These are phyloP conservation scores for Leucophenga montana DNA, from an alignment of 2,888 invertebrate species.

Conservation along the genomic window DNA sequence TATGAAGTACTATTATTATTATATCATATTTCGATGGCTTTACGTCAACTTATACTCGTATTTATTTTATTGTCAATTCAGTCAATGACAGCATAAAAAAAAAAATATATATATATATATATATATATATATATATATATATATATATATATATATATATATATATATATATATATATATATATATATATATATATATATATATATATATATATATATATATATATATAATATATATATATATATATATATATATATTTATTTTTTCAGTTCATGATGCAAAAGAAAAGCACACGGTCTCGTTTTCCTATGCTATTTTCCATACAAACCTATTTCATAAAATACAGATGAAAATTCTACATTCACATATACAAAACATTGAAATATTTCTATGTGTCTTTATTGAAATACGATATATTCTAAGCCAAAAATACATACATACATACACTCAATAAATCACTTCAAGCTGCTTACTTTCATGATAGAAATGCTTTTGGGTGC, in stretches of 20 bases:
- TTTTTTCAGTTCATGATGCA: conserved; percentile 53
- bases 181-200: too few relatives aligned
- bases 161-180: too few relatives aligned
- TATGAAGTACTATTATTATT: conserved; percentile 74
- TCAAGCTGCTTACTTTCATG: conserved; percentile 58
- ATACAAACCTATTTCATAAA: conserved; percentile 34
- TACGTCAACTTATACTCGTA: conserved; percentile 71
- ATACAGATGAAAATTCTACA: background rate
- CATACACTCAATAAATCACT: conserved; percentile 44
- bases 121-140: too few relatives aligned
- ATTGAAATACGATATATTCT: too few relatives aligned
- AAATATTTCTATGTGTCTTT: background rate
- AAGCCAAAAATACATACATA: background rate
- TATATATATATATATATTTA: too few relatives aligned
- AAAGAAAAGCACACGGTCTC: background rate
- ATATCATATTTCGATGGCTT: background rate
- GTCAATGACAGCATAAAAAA: conserved; percentile 60
- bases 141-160: too few relatives aligned
- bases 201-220: too few relatives aligned
- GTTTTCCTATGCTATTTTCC: too few relatives aligned
- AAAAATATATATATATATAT: too few relatives aligned
- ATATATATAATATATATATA: too few relatives aligned
- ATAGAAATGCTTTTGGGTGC: conserved; percentile 26
- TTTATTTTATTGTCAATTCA: conserved; percentile 41
- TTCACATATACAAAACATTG: background rate